Conservation (phyloP, 2,113 vertebrate species). For the Uropsilus gracilis region DNA sequence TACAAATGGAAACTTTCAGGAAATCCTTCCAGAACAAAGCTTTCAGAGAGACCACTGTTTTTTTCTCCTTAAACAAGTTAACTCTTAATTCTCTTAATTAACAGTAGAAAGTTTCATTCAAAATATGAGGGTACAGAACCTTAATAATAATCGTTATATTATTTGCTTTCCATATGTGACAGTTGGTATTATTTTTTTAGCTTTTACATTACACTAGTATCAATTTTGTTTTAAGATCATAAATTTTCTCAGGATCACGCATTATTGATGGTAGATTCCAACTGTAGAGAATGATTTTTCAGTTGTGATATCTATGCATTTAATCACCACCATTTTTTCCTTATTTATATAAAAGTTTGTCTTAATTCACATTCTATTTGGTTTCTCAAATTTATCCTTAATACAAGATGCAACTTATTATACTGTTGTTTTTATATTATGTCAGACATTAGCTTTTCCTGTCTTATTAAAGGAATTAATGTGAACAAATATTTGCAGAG, state of each 20-base stretch:
- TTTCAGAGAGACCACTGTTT: not conserved
- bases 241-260: not conserved
- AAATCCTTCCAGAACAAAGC: not conserved
- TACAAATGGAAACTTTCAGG: not conserved
- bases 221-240: not conserved
- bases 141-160: not conserved
- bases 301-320: not conserved
- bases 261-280: not conserved
- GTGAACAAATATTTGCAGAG: not conserved
- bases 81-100: not conserved
- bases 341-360: not conserved
- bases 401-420: not conserved
- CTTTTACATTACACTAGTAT: not conserved
- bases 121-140: not conserved
- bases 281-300: not conserved
- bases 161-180: not conserved
- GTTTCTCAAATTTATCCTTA: not conserved
- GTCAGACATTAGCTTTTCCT: not conserved
- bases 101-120: not conserved
- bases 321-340: not conserved
- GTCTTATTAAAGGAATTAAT: not conserved
- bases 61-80: not conserved
- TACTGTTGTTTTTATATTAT: not conserved
- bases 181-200: not conserved
- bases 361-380: not conserved